Base-by-base conservation (phyloP, 2,888 invertebrate species). In the Slavum lentiscoides region DNA sequence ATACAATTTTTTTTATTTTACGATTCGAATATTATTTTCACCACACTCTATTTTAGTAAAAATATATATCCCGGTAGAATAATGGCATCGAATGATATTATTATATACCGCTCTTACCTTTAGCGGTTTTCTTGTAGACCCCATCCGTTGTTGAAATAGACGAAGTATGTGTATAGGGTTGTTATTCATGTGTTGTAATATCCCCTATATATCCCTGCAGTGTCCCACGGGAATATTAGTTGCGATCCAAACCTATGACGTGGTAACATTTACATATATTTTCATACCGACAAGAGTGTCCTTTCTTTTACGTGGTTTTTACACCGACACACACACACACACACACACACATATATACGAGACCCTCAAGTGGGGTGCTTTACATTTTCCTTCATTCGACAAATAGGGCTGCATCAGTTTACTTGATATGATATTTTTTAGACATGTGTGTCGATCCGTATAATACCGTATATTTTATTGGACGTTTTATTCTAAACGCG, bases 161-260 rank as follows among this genome's bases (percentile, higher is more conserved):
- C 23, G 13, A 30, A 58, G 43, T 59, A 68, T 19, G 59, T 30
- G n/a, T n/a, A n/a, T n/a, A 15, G 58, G 68, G n/a, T 59, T 76
- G 43, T 64, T 53, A 69, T 49, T 13, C 30, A 19, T 37, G 64
- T 13, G n/a, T 61, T 23, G 17, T n/a, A n/a, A 17, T 55, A 37
- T 17, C 21, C 30, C 21, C 21, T n/a, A 7, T 9, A n/a, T n/a
- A n/a, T 6, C 9, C 68, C 43, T 49, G 15, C 23, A 5, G 8
- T 55, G 19, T 55, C 69, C 37, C 59, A 49, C 19, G 68, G 69
- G 69, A 76, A 76, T 76, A 76, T 76, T 69, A 69, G 68, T 53
- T 53, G 61, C 53, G 53, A 69, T 76, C 76, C 49, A 53, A 76
- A 76, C 69, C 76, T 68, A 68, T 17, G 59, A 43, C 43, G 37